Evolutionary conservation across 2,888 invertebrate species (phyloP).

Genomic region (Mallateleia sp.): DNA sequence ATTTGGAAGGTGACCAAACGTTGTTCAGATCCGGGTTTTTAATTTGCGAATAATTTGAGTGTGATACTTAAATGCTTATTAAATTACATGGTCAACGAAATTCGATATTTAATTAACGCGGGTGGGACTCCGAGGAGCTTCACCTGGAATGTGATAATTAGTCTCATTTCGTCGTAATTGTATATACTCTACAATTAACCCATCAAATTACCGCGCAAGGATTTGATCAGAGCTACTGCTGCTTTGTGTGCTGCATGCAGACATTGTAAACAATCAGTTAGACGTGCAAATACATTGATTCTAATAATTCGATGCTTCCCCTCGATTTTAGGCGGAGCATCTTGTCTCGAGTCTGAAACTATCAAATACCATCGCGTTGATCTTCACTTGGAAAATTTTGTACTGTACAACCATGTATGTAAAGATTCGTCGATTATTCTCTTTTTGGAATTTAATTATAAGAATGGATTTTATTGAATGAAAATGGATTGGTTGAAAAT

Average conservation of each 20-base stretch:
- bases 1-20: background rate
- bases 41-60: slow-evolving; percentile 15
- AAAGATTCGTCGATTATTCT: too few relatives aligned
- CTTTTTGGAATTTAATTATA: too few relatives aligned
- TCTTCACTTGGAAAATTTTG: too few relatives aligned
- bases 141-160: slow-evolving; percentile 74
- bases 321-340: background rate
- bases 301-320: slow-evolving; percentile 48
- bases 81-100: slow-evolving; percentile 73
- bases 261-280: slow-evolving; percentile 68
- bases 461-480: too few relatives aligned
- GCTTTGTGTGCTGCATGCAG: slow-evolving; percentile 68
- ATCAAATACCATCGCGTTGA: too few relatives aligned
- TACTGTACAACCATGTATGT: too few relatives aligned
- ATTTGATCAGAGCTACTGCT: slow-evolving; percentile 62
- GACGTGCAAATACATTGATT: slow-evolving; percentile 63
- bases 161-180: slow-evolving; percentile 70
- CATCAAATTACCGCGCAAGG: slow-evolving; percentile 72
- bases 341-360: too few relatives aligned
- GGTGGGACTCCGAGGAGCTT: slow-evolving; percentile 61
- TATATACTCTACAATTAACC: slow-evolving; percentile 70
- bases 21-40: background rate
- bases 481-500: too few relatives aligned
- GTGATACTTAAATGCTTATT: slow-evolving; percentile 46
- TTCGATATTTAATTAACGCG: slow-evolving; percentile 72